Conservation (phyloP, 2,888 invertebrate species). For the Drosophila meridiana region DNA sequence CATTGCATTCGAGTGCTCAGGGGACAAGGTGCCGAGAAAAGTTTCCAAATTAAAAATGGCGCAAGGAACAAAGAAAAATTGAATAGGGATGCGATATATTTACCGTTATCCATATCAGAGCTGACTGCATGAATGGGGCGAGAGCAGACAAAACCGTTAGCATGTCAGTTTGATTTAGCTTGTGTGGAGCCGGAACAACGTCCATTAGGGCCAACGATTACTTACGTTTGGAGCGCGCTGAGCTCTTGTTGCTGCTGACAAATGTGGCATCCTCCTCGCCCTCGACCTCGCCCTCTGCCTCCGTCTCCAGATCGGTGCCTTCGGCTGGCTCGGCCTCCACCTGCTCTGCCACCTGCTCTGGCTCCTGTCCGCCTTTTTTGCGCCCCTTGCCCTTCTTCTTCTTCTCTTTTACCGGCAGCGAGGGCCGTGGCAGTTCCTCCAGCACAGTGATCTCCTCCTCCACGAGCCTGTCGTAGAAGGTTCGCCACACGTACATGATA, state of each 20-base stretch:
- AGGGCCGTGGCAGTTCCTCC: conserved; percentile 87
- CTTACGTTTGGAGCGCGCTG: conserved; percentile 70
- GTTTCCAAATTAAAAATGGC: conserved; percentile 72
- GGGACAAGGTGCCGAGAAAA: conserved; percentile 44
- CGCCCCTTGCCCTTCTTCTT: conserved; percentile 65
- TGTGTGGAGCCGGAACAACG: background rate
- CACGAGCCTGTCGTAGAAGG: conserved; percentile 89
- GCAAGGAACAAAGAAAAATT: conserved; percentile 38
- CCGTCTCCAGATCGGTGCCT: conserved; percentile 52
- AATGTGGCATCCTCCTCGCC: conserved; percentile 64
- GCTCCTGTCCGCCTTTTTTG: conserved; percentile 63
- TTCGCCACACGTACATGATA: conserved; percentile 89
- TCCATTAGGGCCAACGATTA: conserved; percentile 16
- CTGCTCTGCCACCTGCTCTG: conserved; percentile 32
- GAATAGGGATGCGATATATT: conserved; percentile 55
- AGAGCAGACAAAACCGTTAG: conserved; percentile 23
- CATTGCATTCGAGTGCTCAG: conserved; percentile 42
- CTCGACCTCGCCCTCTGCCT: conserved; percentile 63
- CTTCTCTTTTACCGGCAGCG: conserved; percentile 82
- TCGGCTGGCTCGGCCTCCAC: conserved; percentile 48
- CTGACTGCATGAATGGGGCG: conserved; percentile 71
- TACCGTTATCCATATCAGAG: conserved; percentile 84
- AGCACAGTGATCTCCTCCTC: conserved; percentile 90
- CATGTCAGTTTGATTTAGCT: conserved; percentile 8
- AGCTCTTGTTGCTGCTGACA: conserved; percentile 74